Evolutionary conservation across 2,113 vertebrate genomes (phyloP).

Genomic region (Lutjanus erythropterus): DNA sequence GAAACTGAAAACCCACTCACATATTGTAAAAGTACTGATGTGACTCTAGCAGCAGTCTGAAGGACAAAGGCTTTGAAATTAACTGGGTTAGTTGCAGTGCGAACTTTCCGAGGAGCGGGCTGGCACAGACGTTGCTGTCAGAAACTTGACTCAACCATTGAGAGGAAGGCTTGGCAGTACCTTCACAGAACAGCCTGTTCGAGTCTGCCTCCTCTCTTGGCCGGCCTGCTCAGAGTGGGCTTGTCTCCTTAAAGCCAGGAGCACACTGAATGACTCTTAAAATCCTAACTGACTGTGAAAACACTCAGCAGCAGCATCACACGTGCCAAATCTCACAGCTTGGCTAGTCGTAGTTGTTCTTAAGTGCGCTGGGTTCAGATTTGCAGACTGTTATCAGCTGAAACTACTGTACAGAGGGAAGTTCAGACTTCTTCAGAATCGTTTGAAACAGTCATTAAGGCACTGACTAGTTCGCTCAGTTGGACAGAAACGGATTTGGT

Average conservation of each 20-base stretch:
- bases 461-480: background rate
- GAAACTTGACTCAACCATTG: conserved; percentile 66
- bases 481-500: background rate
- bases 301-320: conserved; percentile 5
- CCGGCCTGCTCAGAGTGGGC: conserved; percentile 29
- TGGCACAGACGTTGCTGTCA: conserved; percentile 70
- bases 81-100: conserved; percentile 56
- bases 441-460: background rate
- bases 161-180: conserved; percentile 66
- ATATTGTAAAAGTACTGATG: background rate
- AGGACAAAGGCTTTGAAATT: conserved; percentile 50
- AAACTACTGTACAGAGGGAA: conserved; percentile 2
- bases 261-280: conserved; percentile 47
- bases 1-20: background rate
- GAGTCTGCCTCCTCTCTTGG: conserved; percentile 62
- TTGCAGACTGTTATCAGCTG: background rate
- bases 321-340: conserved; percentile 31
- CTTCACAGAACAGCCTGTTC: conserved; percentile 70
- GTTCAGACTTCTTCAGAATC: conserved; percentile 13
- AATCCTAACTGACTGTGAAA: conserved; percentile 54
- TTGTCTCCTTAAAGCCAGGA: conserved; percentile 44
- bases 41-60: conserved; percentile 6
- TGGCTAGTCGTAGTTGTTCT: conserved; percentile 14
- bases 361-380: conserved; percentile 33
- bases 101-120: conserved; percentile 64